phyloP scores from a whole-genome alignment of 2,113 vertebrate genomes.

The Ictalurus punctatus region DNA sequence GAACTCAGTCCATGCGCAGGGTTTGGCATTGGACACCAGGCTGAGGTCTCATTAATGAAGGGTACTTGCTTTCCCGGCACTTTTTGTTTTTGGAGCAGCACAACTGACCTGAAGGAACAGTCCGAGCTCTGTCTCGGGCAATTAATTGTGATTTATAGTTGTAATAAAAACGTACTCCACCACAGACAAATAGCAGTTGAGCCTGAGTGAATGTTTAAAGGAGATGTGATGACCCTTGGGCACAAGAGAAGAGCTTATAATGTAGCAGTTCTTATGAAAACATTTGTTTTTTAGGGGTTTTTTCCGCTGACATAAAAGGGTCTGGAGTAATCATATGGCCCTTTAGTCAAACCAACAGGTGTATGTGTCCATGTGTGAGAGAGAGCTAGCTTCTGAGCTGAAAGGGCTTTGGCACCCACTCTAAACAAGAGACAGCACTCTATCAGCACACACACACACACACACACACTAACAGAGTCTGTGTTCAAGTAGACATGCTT shows the following conservation, averaged over 20 bases:
- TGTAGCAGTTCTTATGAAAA: constrained; percentile 11
- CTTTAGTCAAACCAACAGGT: background rate
- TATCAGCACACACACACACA: background rate
- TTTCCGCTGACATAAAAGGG: constrained; percentile 33
- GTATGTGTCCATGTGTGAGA: background rate
- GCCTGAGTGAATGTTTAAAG: constrained; percentile 58
- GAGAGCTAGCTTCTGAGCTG: background rate
- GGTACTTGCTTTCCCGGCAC: constrained; percentile 42
- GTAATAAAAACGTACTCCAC: constrained; percentile 58
- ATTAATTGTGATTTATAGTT: constrained; percentile 59
- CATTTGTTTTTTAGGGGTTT: background rate
- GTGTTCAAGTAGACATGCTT: constrained; percentile 17
- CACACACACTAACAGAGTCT: background rate
- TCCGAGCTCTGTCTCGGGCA: constrained; percentile 52
- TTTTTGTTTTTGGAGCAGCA: constrained; percentile 40
- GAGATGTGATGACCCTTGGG: constrained; percentile 47
- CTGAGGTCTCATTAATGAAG: constrained; percentile 30
- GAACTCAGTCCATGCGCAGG: constrained; percentile 45
- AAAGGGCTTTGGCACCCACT: background rate
- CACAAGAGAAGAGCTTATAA: constrained; percentile 18
- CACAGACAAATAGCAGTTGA: constrained; percentile 59
- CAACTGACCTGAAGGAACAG: constrained; percentile 53
- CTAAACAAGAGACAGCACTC: background rate
- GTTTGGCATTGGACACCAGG: constrained; percentile 39
- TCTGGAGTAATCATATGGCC: background rate